Base-by-base conservation (phyloP, 2,797 vertebrate genomes). In the Acestrorhynchus altus region DNA sequence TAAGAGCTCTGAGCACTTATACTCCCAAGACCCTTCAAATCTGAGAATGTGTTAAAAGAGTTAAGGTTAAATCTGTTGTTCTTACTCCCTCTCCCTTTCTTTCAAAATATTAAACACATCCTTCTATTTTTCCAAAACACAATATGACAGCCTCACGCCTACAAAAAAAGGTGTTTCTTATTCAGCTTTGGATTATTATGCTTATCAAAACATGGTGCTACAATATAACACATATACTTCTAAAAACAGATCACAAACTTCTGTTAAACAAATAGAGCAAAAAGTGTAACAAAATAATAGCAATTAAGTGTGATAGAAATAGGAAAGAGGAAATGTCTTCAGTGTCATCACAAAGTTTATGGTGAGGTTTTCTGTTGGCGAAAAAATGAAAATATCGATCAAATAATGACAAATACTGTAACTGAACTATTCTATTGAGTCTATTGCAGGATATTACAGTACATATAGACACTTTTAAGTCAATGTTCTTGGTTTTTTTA, bases 1-100 rank as follows among this genome's bases (percentile, higher is more conserved):
- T 89, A 90, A 91, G 82, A 79, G 81, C 82, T 70, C 65, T 75
- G 80, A 83, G 85, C 82, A 83, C 72, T 65, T 56, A 85, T 79
- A 52, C 81, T 77, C 84, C 63, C 42, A 72, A 81, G 81, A 72
- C 63, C 26, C 31, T 51, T 15, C 18, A 54, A 44, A 67, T 77
- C 57, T 70, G 63, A 74, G 54, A 82, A 80, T 11, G 64, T 67
- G 78, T 77, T 83, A 79, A 84, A 84, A 63, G 64, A 71, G 66
- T 67, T 79, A 71, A 77, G 80, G 76, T 78, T 80, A 76, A 78
- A 80, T 83, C 49, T 81, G 75, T 81, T 78, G 69, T 80, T 85
- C 44, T 44, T 35, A 71, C 47, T 65, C 57, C 13, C 49, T 28
- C 74, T 76, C 51, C 67, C 79, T 76, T 63, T 64, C 68, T 77